Base-by-base conservation (phyloP, 2,113 vertebrate species). In the Platycercus adscitus region DNA sequence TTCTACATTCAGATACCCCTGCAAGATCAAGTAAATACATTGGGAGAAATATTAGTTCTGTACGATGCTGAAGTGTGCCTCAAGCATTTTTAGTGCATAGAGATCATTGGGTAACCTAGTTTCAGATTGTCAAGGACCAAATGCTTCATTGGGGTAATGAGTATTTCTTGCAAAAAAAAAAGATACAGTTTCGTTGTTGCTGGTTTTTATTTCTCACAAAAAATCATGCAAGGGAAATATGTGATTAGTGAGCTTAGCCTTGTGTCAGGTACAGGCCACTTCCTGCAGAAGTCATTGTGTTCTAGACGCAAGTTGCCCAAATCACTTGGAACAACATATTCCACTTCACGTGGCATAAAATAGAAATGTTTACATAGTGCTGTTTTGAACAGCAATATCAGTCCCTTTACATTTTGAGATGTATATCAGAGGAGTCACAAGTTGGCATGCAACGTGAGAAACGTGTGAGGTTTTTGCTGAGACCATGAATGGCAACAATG, bases 1-100 rank as follows among this genome's bases (percentile, higher is more conserved):
- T 93, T 55, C 86, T 89, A 85, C 50, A 69, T 91, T 92, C 79
- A 91, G 88, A 95, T 78, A 23, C 18, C 33, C 23, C 49, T 63
- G 52, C 60, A 96, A 93, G 61, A 92, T 70, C 73, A 87, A 82
- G 43, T 80, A 73, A 93, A 91, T 68, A 60, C n/a, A 50, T 2
- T 69, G 31, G 28, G 21, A 2, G 5, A 75, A 88, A 71, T 61
- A 28, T 44, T 79, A 94, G 44, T 80, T 89, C 50, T 46, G 13
- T 55, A 55, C 1, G 6, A 66, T 29, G n/a, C 39, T 85, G 50
- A 91, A 93, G 4, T n/a, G 7, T 75, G 19, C 55, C 49, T 94
- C 44, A 78, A 53, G 11, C 29, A 19, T 89, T 76, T 91, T 88
- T 76, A 19, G 28, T 44, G 7, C 18, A 7, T 37, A 37, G n/a